Evolutionary conservation across 2,113 vertebrate species (phyloP), one percentile per base, ranked within the genome.

Genomic region (Poeciliopsis occidentalis): DNA sequence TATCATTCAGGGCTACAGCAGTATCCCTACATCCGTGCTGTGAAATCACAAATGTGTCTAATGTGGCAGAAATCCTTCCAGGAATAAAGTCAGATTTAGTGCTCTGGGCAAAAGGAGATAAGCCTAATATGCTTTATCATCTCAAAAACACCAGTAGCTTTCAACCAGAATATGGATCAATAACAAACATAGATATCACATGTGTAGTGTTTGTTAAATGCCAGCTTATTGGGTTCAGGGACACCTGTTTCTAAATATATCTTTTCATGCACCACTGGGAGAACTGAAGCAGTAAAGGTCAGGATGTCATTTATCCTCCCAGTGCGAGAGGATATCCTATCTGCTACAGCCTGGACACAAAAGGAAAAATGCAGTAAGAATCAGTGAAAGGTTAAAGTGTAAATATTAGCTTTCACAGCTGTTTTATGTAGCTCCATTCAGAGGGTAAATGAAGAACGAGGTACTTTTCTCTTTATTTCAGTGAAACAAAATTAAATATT

Each of bases 301-400:
- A 85, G 76, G 76, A 83, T 79, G 81, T 78, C 85, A 87, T 88
- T 92, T 80, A 92, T 91, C 86, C 78, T 88, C 88, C 73, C 83
- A 82, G 86, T 65, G 24, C 41, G 85, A 73, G 76, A 88, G 85
- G 90, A 87, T 79, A 87, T 89, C 83, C 87, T 82, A 75, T 80
- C 68, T 71, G 73, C 69, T 81, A 69, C 78, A 47, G 74, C 34
- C 64, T 73, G 80, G 44, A 81, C 77, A 84, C 64, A 44, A 78
- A 83, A 78, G 87, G 80, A 81, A 86, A 47, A 83, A 86, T 67
- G 32, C 51, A 66, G 70, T 60, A 39, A 69, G 44, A 80, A 74
- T 79, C 68, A 78, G 22, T 26, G 60, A 88, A 88, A 90, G 84
- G 91, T 87, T 74, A 81, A 69, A 82, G 79, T 84, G 83, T 60